These are phyloP conservation scores for Drosophila murphyi DNA, from an alignment of 1,140 invertebrate species.

Conservation along the genomic window DNA sequence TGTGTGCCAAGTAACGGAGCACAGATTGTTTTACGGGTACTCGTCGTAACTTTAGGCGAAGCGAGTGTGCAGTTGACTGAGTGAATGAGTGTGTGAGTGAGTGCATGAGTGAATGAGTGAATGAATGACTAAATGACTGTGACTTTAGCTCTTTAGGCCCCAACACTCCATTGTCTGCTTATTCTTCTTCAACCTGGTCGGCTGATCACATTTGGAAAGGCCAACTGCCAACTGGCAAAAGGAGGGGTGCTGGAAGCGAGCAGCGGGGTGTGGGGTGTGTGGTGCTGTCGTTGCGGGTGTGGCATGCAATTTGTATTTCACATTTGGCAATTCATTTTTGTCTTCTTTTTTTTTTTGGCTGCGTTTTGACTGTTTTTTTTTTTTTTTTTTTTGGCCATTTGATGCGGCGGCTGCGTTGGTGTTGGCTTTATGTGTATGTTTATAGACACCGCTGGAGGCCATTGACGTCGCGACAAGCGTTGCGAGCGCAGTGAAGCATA, in stretches of 20 bases:
- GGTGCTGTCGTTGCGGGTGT: constrained; percentile 45
- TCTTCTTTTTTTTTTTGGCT: constrained; percentile 11
- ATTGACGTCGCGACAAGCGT: constrained; percentile 41
- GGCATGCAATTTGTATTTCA: constrained; percentile 74
- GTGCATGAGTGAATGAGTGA: constrained; percentile 10
- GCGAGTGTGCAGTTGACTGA: constrained; percentile 48
- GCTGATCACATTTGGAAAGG: constrained; percentile 45
- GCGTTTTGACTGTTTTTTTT: constrained; percentile 31
- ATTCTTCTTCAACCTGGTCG: constrained; percentile 2
- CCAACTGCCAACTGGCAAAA: constrained; percentile 50
- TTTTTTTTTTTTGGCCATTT: constrained; percentile 29
- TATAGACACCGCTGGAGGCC: constrained; percentile 42
- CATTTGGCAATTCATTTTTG: constrained; percentile 66
- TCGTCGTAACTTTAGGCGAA: constrained; percentile 30
- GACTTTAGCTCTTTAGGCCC: constrained; percentile 4
- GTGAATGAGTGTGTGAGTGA: constrained; percentile 42
- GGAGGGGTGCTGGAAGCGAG: neutral
- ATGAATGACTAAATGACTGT: constrained; percentile 15
- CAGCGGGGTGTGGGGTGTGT: neutral
- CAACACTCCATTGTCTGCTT: constrained; percentile 37
- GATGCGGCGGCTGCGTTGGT: constrained; percentile 26
- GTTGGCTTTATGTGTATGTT: constrained; percentile 16
- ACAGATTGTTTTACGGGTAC: constrained; percentile 21
- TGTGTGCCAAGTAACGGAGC: constrained; percentile 28
- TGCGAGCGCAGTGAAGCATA: constrained; percentile 47